phyloP scores from a whole-genome alignment of 2,797 vertebrate species.

The Peromyscus nudipes region DNA sequence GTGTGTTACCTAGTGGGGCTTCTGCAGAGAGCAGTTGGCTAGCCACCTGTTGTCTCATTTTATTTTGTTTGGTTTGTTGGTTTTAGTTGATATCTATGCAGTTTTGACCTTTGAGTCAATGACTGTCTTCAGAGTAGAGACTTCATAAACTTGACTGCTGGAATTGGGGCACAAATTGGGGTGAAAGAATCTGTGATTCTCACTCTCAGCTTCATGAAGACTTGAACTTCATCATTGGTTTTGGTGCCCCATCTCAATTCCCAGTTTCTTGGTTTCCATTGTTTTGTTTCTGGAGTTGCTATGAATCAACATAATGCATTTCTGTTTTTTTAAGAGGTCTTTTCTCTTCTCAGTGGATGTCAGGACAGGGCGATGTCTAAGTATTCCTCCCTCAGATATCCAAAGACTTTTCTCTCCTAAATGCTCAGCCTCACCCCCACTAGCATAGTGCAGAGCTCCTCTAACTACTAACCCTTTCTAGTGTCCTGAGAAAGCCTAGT shows the following conservation, averaged over 20 bases:
- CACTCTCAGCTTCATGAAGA: constrained; percentile 26
- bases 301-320: constrained; percentile 34
- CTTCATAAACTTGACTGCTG: neutral
- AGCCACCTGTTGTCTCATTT: neutral
- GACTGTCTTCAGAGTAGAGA: constrained; percentile 44
- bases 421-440: neutral
- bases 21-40: constrained; percentile 14
- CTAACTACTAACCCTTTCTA: constrained; percentile 18
- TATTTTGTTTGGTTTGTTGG: neutral
- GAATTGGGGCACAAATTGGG: neutral
- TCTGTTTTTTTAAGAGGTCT: neutral
- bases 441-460: neutral
- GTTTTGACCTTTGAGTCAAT: neutral
- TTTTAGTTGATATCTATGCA: constrained; percentile 2
- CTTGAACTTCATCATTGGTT: constrained; percentile 30
- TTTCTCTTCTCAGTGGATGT: neutral
- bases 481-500: neutral
- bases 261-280: neutral
- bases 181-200: constrained; percentile 35
- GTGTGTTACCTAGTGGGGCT: neutral
- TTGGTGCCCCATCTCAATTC: neutral
- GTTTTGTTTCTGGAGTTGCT: neutral
- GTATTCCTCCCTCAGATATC: neutral
- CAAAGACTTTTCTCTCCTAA: constrained; percentile 8
- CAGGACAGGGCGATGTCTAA: neutral